These are phyloP conservation scores for Suncus etruscus DNA, from an alignment of 2,113 vertebrate genomes.

Conservation along the genomic window DNA sequence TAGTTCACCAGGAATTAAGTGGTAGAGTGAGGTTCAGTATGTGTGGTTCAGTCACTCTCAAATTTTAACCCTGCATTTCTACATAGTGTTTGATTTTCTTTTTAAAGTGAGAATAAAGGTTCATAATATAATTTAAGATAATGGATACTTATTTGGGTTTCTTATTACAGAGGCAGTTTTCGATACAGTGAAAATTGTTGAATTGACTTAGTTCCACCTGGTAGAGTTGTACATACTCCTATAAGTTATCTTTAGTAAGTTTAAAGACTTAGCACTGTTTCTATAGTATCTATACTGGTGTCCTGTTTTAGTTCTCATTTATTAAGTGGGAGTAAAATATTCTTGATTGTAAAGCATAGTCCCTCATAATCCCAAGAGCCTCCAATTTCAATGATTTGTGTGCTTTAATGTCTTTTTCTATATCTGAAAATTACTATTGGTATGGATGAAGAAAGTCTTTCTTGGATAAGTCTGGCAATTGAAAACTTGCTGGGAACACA, in stretches of 20 bases:
- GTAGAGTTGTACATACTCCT: background rate
- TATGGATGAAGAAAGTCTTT: conserved; percentile 27
- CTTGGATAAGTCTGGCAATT: conserved; percentile 18
- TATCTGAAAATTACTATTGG: conserved; percentile 35
- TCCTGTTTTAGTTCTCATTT: conserved; percentile 32
- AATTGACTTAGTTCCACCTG: background rate
- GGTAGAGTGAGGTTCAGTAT: background rate
- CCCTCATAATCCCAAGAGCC: background rate
- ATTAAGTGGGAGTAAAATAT: background rate
- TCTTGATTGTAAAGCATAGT: conserved; percentile 34
- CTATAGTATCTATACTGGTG: background rate
- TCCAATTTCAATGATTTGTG: background rate
- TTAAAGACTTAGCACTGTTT: background rate
- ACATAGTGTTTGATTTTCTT: too few species aligned
- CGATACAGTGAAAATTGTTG: background rate
- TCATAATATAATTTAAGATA: background rate
- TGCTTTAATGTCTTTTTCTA: conserved; percentile 36
- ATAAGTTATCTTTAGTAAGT: background rate
- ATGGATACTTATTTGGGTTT: conserved; percentile 3
- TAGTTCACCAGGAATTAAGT: background rate
- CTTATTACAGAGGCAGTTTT: background rate
- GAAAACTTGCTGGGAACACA: conserved; percentile 55
- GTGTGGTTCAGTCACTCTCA: too few species aligned
- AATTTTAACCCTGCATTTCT: too few species aligned
- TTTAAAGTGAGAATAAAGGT: too few species aligned